A percentile compares a stretch with the other conserved stretches of the same genome.
These are phyloP conservation scores for Pagrus major DNA, from an alignment of 2,113 vertebrate species.

Conservation along the genomic window DNA sequence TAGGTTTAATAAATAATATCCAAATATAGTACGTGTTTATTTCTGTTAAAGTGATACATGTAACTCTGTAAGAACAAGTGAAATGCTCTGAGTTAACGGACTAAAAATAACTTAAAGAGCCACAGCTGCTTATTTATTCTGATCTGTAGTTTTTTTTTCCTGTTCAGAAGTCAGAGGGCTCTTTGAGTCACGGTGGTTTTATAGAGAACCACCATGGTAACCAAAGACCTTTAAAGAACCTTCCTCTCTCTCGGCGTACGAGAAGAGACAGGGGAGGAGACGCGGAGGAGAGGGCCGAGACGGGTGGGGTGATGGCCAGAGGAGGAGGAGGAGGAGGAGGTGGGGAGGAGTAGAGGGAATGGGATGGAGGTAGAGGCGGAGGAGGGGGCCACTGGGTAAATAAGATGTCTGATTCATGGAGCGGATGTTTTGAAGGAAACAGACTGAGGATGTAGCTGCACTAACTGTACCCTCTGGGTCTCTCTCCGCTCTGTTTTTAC, in stretches of 20 bases:
- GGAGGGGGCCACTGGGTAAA: slow-evolving; percentile 68
- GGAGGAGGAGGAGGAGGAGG: slow-evolving; percentile 27
- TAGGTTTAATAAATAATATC: background rate
- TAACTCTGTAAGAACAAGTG: slow-evolving; percentile 30
- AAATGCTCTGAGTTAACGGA: slow-evolving; percentile 11
- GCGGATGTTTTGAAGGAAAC: slow-evolving; percentile 90
- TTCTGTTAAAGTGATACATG: slow-evolving; percentile 20
- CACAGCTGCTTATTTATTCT: slow-evolving; percentile 69
- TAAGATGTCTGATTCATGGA: slow-evolving; percentile 85
- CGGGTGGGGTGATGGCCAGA: slow-evolving; percentile 26
- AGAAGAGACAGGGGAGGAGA: slow-evolving; percentile 60
- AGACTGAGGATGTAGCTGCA: slow-evolving; percentile 79
- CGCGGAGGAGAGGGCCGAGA: slow-evolving; percentile 34
- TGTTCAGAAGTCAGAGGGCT: slow-evolving; percentile 59
- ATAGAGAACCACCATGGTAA: slow-evolving; percentile 60
- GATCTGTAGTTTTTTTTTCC: slow-evolving; percentile 39
- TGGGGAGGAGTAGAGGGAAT: slow-evolving; percentile 18
- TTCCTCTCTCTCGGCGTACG: slow-evolving; percentile 38
- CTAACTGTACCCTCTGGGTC: slow-evolving; percentile 63
- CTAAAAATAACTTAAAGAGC: slow-evolving; percentile 67
- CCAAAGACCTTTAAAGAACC: slow-evolving; percentile 64
- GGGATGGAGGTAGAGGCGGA: slow-evolving; percentile 16
- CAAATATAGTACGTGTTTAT: slow-evolving; percentile 3
- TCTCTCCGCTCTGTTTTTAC: slow-evolving; percentile 45
- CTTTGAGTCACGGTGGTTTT: slow-evolving; percentile 70